Base-by-base conservation (phyloP, 92 coral and sea anemone genomes). In the Phenganax stokvisi region DNA sequence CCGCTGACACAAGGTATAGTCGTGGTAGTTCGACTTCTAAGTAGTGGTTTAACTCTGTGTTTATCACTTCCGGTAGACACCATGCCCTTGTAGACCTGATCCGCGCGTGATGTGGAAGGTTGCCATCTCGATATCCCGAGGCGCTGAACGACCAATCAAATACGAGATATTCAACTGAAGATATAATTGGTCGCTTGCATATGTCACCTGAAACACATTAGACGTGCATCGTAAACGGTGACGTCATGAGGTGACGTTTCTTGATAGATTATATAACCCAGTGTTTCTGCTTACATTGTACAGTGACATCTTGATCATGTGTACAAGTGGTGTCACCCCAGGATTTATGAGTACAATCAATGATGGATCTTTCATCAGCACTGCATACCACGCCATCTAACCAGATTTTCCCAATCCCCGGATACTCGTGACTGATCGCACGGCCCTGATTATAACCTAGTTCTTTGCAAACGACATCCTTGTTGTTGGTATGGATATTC, bases 21-120 rank as follows among this genome's bases (percentile, higher is more conserved):
- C 83, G 83, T 65, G 83, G 83, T 27, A 79, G 29, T 29, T 79
- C 83, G 8, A 79, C 74, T 52, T 79, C 83, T 54, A 79, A 62
- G 83, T 79, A 79, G 63, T 79, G 72, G 9, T 29, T 30, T 9
- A 79, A 62, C 10, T n/a, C 83, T 74, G 65, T 62, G 57, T 65
- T 53, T 16, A 56, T 55, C 6, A 63, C 37, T 31, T 62, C 73
- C 13, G 83, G 72, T 65, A 79, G 83, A 54, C 83, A 79, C 83
- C 83, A 79, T 58, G 74, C 68, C 27, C 61, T 73, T 51, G 74
- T 47, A 8, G 74, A 79, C 20, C 53, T 79, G 7, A 79, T 29
- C 61, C 83, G 83, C 51, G 83, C 74, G 62, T 30, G 57, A 10
- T 79, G 73, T 17, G 83, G 83, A 16, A 29, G 72, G 57, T 79